Base-by-base conservation (phyloP, 2,797 vertebrate species). In the Tragelaphus oryx region DNA sequence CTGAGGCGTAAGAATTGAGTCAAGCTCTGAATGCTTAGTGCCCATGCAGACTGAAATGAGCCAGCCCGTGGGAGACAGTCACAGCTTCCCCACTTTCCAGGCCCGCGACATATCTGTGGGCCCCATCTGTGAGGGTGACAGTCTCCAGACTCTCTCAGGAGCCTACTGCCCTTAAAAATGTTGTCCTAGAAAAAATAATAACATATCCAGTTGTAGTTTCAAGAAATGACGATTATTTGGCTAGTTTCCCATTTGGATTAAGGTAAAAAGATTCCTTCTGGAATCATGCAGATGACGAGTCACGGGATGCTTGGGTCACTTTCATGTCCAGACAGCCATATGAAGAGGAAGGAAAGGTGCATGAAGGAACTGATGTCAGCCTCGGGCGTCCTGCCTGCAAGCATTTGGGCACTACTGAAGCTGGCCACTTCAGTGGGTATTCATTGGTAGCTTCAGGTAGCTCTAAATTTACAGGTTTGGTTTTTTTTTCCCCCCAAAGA, bases 61-160 rank as follows among this genome's bases (percentile, higher is more conserved):
- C 57, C 59, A 46, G 6, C 20, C 55, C 6, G 0, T 17, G 44
- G 75, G 48, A 30, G 16, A 44, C 46, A 44, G 12, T 5, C 62
- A 6, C 2, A 1, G 0, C 22, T 68, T 87, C 44, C 75, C 50
- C 5, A 4, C 6, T 17, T 41, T 46, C 50, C 17, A 26, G 50
- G 6, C 76, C 54, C 52, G 3, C 0, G 3, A 6, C 11, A 74
- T 55, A 4, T 50, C 50, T 1, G 0, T 2, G 1, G n/a, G 46
- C 33, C 4, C 17, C 50, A 37, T 52, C 26, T 10, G 7, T 10
- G 24, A 84, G 82, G 46, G 12, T 3, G 54, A 14, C 22, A 1
- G 17, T 30, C 44, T 68, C 33, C 48, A 46, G 59, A 91, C 30
- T 4, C 0, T 6, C 41, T n/a, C 3, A 55, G 11, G 52, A n/a